phyloP scores from a whole-genome alignment of 2,888 invertebrate genomes.

The Eutolmus rufibarbis region DNA sequence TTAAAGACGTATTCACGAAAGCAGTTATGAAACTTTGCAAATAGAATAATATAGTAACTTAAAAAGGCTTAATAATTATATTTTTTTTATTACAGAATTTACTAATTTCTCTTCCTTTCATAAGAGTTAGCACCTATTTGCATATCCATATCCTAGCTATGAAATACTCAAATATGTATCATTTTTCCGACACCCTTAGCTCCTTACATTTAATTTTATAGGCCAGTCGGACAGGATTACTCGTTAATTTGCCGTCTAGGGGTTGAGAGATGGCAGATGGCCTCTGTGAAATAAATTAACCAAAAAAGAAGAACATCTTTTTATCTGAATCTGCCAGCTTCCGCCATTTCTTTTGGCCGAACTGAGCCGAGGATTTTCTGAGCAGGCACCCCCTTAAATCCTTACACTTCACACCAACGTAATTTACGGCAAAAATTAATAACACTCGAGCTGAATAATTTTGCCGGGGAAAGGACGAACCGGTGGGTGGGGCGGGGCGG shows the following conservation, averaged over 20 bases:
- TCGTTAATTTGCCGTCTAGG: not conserved
- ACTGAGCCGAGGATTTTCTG: conserved; percentile 7
- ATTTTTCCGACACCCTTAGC: not conserved
- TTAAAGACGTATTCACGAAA: too few relatives aligned
- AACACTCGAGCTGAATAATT: conserved; percentile 47
- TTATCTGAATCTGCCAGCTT: conserved; percentile 17
- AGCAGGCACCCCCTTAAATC: conserved; percentile 14
- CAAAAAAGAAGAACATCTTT: conserved; percentile 13
- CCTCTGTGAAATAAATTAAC: conserved; percentile 9
- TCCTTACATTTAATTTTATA: not conserved
- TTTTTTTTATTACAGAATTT: not conserved
- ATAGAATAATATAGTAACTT: too few relatives aligned
- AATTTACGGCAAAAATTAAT: conserved; percentile 48
- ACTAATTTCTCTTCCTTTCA: not conserved
- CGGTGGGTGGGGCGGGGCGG: not conserved
- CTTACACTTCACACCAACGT: conserved; percentile 44
- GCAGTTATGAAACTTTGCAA: too few relatives aligned
- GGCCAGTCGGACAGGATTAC: not conserved
- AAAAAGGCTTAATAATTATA: too few relatives aligned
- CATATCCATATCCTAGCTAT: not conserved
- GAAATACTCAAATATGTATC: not conserved
- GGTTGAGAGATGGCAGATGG: not conserved
- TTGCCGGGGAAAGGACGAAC: not conserved
- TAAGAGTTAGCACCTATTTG: not conserved
- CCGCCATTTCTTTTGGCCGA: not conserved